Percentiles rank a stretch among this genome's conserved stretches.
These are phyloP conservation scores for Liasis olivaceus DNA, from an alignment of 2,797 vertebrate genomes.

Conservation along the genomic window DNA sequence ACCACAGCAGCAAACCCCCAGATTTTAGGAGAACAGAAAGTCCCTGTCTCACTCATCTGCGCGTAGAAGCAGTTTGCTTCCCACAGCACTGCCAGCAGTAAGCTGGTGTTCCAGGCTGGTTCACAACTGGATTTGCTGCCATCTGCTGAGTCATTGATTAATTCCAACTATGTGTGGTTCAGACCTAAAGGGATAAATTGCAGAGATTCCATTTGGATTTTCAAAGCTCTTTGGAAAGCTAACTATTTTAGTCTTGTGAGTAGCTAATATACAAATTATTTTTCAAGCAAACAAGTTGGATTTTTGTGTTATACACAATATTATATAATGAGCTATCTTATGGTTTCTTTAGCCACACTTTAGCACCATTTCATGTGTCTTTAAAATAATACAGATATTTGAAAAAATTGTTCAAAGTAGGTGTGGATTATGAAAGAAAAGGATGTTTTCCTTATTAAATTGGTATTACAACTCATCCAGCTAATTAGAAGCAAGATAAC, in stretches of 20 bases:
- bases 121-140: slow-evolving; percentile 26
- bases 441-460: slow-evolving; percentile 25
- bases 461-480: not conserved
- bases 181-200: not conserved
- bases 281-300: not conserved
- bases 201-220: not conserved
- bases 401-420: slow-evolving; percentile 4
- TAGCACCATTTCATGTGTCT: not conserved
- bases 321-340: not conserved
- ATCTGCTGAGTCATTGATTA: slow-evolving; percentile 20
- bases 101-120: not conserved
- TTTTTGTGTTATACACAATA: not conserved
- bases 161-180: not conserved
- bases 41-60: slow-evolving; percentile 14
- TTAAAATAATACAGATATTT: slow-evolving; percentile 5
- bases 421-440: not conserved
- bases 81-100: not conserved
- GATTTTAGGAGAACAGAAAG: slow-evolving; percentile 17
- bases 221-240: not conserved
- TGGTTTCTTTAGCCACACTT: not conserved
- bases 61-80: not conserved
- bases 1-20: not conserved
- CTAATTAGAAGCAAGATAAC: slow-evolving; percentile 10
- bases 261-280: not conserved
- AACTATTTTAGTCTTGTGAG: not conserved